Base-by-base conservation (phyloP, 2,888 invertebrate species). In the Micoletzkya japonica region DNA sequence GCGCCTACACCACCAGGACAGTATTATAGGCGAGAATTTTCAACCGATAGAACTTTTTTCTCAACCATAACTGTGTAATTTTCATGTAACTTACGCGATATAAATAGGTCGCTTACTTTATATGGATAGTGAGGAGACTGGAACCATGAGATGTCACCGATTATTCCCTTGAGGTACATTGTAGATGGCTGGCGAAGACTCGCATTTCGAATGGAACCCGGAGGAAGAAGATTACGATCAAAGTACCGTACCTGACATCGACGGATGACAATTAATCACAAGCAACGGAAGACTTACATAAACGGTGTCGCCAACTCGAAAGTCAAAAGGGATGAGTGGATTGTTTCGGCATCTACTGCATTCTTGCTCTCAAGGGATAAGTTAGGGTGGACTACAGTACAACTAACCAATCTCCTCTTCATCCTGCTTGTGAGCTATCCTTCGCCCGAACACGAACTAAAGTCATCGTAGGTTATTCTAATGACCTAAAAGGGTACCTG, bases 81-180 rank as follows among this genome's bases (percentile, higher is more conserved):
- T n/a, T n/a, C n/a, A n/a, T n/a, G n/a, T n/a, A n/a, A n/a, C n/a
- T n/a, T n/a, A n/a, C n/a, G n/a, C n/a, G n/a, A n/a, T n/a, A n/a
- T n/a, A n/a, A n/a, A n/a, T n/a, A n/a, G n/a, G n/a, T n/a, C n/a
- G n/a, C n/a, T n/a, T n/a, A 54, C 54, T 20, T 63, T 63, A 14
- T 63, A 63, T 49, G 63, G 63, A 32, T 63, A 63, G 50, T 37
- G 50, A 10, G 63, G 63, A 2, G 63, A 63, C 50, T 6, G n/a
- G 24, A 26, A 50, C 63, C 63, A 63, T 14, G 32, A 17, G 17
- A 63, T 50, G n/a, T 50, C 63, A 7, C 50, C 32, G 0, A 63
- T 32, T n/a, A 63, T 1, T 50, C 63, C 63, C 49, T 63, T 63
- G 26, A 63, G 24, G 26, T 50, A 50, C 14, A 32, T 37, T 20